Base-by-base conservation (phyloP, 2,888 invertebrate species). In the Limnephilus marmoratus region DNA sequence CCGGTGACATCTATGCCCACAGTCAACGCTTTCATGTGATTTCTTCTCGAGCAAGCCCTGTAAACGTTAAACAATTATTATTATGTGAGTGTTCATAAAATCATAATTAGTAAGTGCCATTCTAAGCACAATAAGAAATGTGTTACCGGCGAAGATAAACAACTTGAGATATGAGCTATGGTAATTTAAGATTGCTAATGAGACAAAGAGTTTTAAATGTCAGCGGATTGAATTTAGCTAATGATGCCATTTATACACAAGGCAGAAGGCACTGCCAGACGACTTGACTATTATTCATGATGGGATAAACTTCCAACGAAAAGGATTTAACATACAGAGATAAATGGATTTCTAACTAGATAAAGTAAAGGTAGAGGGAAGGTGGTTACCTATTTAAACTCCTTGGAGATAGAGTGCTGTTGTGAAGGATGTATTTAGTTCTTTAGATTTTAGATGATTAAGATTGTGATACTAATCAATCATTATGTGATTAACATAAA, bases 161-260 rank as follows among this genome's bases (percentile, higher is more conserved):
- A 45, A 86, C 45, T 15, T 49, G 86, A 29, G 86, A 86, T 86
- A 49, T 86, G 37, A 49, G 11, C 45, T 49, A 86, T 86, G 86
- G 86, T 86, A 86, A 86, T 86, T 86, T 86, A 24, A 86, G 86
- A 86, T 41, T 86, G 45, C 29, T 29, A 86, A 86, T 86, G 86
- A 86, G 86, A 45, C 86, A 45, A 86, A 2, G 31, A 86, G 29
- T 86, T 86, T 49, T 31, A 49, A 86, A 37, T 18, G 85, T 82
- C 45, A 41, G 85, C n/a, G 41, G 31, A 85, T 85, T 86, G 49
- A 53, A 86, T 41, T 86, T 49, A 29, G 86, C 53, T 86, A 86
- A 86, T 86, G 86, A 86, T 29, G 86, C 53, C 49, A 86, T 86
- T 86, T 86, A 86, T 86, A 68, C 68, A 24, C 24, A 18, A 18